Conservation (phyloP, 1,140 invertebrate genomes). For the Calliopsis andreniformis region DNA sequence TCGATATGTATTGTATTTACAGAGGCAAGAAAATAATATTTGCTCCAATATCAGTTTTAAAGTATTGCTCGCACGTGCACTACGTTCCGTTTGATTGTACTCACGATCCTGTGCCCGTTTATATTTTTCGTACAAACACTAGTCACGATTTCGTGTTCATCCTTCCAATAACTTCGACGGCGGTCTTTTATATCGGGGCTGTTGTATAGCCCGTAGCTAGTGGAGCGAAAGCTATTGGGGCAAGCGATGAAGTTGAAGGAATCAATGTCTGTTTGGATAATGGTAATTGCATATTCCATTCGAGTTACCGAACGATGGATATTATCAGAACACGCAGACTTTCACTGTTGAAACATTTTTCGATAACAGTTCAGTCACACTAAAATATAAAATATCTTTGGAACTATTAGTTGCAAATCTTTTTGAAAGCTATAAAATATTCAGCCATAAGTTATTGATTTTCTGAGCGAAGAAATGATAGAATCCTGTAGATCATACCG, state of each 20-base stretch:
- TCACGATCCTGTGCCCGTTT: not conserved
- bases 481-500: too few species aligned
- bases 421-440: too few species aligned
- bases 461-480: too few species aligned
- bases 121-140: slow-evolving; percentile 15
- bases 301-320: not conserved
- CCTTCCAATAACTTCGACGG: slow-evolving; percentile 37
- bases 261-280: slow-evolving; percentile 64
- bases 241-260: slow-evolving; percentile 61
- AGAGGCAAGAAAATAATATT: not conserved
- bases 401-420: too few species aligned
- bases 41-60: not conserved
- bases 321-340: not conserved
- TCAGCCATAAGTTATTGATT: too few species aligned
- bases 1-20: not conserved
- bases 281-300: slow-evolving; percentile 16
- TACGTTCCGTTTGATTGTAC: not conserved
- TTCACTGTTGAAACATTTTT: not conserved
- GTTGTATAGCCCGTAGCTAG: slow-evolving; percentile 42
- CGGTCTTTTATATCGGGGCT: slow-evolving; percentile 26
- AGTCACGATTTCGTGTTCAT: slow-evolving; percentile 32
- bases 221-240: slow-evolving; percentile 49
- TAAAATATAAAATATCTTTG: too few species aligned
- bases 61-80: too few species aligned
- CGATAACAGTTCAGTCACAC: not conserved